Evolutionary conservation across 2,113 vertebrate genomes (phyloP).

Genomic region (Neodon shergylaensis): DNA sequence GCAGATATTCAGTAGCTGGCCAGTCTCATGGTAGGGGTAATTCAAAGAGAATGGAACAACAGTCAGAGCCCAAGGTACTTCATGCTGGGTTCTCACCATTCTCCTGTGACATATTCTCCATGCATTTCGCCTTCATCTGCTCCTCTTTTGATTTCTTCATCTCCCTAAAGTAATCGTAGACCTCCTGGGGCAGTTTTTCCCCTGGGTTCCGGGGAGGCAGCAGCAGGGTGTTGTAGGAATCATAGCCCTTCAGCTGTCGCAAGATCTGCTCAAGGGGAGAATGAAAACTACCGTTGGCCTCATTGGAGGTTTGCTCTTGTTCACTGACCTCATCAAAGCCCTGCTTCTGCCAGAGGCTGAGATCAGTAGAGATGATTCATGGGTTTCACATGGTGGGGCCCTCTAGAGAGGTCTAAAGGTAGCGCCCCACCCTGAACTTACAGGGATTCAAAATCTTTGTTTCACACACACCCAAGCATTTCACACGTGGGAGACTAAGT

Average conservation of each 20-base stretch:
- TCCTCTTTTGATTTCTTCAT: constrained; percentile 78
- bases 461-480: neutral
- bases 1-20: neutral
- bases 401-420: neutral
- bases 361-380: neutral
- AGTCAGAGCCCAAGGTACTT: neutral
- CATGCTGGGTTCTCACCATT: constrained; percentile 58
- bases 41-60: neutral
- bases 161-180: constrained; percentile 88
- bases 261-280: constrained; percentile 85
- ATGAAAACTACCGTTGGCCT: fast-evolving
- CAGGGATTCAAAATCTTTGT: neutral
- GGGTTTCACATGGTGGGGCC: neutral
- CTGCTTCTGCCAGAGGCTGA: neutral
- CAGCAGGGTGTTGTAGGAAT: constrained; percentile 85
- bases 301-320: neutral
- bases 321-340: neutral
- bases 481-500: neutral
- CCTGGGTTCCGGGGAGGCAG: constrained; percentile 90
- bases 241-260: constrained; percentile 85
- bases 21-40: neutral
- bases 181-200: constrained; percentile 89
- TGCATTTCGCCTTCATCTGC: constrained; percentile 63
- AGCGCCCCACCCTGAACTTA: neutral
- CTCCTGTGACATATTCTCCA: constrained; percentile 51